phyloP scores from a whole-genome alignment of 2,113 vertebrate genomes.

The Spilogale gracilis region DNA sequence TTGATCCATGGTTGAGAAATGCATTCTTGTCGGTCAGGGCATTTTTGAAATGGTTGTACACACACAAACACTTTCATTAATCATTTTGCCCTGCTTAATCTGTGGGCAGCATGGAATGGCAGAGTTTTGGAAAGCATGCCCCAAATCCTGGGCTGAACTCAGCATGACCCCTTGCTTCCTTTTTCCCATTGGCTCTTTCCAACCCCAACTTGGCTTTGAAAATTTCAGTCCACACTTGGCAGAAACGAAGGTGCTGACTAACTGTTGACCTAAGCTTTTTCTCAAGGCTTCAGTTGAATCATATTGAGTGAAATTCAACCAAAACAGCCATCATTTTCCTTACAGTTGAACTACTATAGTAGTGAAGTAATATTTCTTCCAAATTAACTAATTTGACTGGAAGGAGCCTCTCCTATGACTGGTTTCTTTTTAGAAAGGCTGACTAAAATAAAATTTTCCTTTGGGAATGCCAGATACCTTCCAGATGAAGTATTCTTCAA shows the following conservation, averaged over 20 bases:
- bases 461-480: background rate
- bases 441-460: background rate
- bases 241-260: background rate
- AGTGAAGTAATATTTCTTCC: background rate
- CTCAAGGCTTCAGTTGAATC: constrained; percentile 28
- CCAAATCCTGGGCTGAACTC: background rate
- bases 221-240: constrained; percentile 32
- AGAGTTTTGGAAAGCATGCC: background rate
- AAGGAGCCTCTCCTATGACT: background rate
- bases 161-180: background rate
- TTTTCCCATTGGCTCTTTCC: background rate
- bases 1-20: background rate
- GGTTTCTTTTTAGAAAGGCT: background rate
- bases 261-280: background rate
- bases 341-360: background rate
- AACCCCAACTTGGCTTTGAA: background rate
- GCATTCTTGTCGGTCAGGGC: background rate
- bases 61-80: background rate
- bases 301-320: constrained; percentile 42
- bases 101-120: background rate
- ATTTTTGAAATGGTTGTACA: background rate
- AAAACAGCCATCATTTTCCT: background rate
- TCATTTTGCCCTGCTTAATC: background rate
- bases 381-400: constrained; percentile 7
- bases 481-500: background rate